phyloP scores from a whole-genome alignment of 37 sponge, comb jelly and placozoan genomes.

The Halichondria panicea region DNA sequence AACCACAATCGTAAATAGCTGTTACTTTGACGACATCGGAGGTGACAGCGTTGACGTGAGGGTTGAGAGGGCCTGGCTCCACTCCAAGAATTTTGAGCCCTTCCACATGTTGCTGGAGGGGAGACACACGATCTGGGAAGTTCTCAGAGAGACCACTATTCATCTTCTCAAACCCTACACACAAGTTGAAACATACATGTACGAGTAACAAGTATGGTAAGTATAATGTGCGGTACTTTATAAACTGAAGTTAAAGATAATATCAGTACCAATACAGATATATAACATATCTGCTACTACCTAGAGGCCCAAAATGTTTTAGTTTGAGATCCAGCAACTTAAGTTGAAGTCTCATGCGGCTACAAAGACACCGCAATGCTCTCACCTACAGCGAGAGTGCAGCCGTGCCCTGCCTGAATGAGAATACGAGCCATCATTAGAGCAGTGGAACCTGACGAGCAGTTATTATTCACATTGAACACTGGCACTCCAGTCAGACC shows the following conservation, averaged over 20 bases:
- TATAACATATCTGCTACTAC: not conserved
- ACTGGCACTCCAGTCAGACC: conserved; percentile 68
- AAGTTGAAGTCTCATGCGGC: not conserved
- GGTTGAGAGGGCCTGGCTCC: conserved; percentile 47
- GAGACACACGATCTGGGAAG: conserved; percentile 65
- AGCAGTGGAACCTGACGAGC: conserved; percentile 72
- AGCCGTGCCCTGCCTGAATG: conserved; percentile 52
- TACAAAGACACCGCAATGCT: not conserved
- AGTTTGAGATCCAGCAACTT: not conserved
- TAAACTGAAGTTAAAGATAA: not conserved
- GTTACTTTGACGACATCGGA: conserved; percentile 67
- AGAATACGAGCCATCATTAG: conserved; percentile 63
- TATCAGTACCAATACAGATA: not conserved
- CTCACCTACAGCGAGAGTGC: conserved; percentile 71
- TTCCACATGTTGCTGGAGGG: conserved; percentile 52
- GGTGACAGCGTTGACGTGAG: conserved; percentile 58
- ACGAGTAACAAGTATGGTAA: too few relatives aligned
- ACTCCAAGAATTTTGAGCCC: conserved; percentile 50
- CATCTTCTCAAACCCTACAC: conserved; percentile 84
- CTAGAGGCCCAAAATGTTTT: not conserved
- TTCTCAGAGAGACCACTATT: conserved; percentile 60
- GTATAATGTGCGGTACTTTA: too few relatives aligned
- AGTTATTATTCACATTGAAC: conserved; percentile 84
- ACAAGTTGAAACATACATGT: not conserved
- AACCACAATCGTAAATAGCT: not conserved